Conservation (phyloP, 1,140 invertebrate genomes). For the Lepidurus apus region DNA sequence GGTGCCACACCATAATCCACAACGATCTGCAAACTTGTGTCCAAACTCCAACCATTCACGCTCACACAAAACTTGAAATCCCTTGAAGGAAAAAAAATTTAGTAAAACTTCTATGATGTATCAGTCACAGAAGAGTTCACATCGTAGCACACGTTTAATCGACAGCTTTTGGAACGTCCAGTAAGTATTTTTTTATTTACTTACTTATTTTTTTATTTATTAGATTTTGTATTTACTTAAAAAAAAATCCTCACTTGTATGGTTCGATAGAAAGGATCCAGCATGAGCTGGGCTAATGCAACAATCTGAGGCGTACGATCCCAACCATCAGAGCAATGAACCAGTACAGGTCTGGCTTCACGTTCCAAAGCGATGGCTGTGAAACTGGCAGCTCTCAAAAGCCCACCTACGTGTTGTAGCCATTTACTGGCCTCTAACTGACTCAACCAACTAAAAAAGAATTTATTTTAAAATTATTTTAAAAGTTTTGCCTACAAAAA, state of each 20-base stretch:
- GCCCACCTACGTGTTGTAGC: slow-evolving; percentile 79
- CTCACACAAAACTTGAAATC: slow-evolving; percentile 84
- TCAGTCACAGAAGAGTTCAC: background rate
- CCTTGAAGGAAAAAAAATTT: slow-evolving; percentile 52
- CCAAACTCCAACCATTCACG: slow-evolving; percentile 95
- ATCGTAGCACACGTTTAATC: slow-evolving; percentile 9
- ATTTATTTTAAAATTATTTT: slow-evolving; percentile 27
- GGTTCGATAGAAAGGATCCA: slow-evolving; percentile 90
- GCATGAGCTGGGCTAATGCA: slow-evolving; percentile 78
- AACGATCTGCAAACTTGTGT: slow-evolving; percentile 93
- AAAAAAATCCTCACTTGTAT: slow-evolving; percentile 59
- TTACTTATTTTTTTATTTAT: slow-evolving; percentile 25
- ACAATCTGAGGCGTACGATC: slow-evolving; percentile 93
- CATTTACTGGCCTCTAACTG: slow-evolving; percentile 80
- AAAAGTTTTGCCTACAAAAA: slow-evolving; percentile 33
- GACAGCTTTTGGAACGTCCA: background rate
- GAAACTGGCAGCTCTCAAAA: slow-evolving; percentile 70
- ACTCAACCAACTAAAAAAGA: slow-evolving; percentile 69
- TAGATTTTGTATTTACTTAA: background rate
- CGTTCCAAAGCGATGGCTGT: slow-evolving; percentile 72
- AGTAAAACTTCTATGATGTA: slow-evolving; percentile 29
- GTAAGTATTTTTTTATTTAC: background rate
- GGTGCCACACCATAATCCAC: slow-evolving; percentile 72
- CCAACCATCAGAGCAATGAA: slow-evolving; percentile 97
- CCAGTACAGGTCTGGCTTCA: slow-evolving; percentile 81